These are phyloP conservation scores for Illadopsis cleaveri DNA, from an alignment of 2,113 vertebrate species.

Conservation along the genomic window DNA sequence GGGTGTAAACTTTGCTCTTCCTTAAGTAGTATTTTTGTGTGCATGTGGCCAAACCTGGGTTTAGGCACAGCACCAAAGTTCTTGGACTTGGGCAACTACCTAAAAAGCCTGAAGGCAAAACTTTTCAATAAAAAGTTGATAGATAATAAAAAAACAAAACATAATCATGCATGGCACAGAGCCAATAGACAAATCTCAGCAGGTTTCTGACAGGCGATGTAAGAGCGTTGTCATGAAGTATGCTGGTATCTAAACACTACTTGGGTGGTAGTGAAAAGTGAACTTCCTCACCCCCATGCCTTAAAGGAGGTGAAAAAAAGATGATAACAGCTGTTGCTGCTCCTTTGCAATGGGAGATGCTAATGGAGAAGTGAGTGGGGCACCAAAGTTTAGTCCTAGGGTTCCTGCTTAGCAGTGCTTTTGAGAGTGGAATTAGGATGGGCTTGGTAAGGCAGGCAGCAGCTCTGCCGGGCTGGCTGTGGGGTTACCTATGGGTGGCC, in stretches of 20 bases:
- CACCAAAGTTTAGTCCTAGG: background rate
- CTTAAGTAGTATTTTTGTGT: background rate
- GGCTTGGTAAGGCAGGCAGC: background rate
- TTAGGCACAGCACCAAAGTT: background rate
- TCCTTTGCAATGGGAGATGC: background rate
- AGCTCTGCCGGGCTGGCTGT: background rate
- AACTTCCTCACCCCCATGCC: background rate
- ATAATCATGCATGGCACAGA: background rate
- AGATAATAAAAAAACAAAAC: background rate
- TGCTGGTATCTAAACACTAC: background rate
- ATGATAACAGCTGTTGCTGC: background rate
- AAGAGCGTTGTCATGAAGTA: background rate
- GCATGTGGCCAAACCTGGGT: background rate
- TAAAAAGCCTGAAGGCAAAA: background rate
- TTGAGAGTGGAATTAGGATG: background rate
- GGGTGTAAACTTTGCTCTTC: background rate
- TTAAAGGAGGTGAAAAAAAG: background rate
- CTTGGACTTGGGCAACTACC: background rate
- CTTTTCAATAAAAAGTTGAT: background rate
- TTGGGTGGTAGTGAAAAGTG: background rate
- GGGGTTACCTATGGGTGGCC: background rate
- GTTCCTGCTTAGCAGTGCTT: background rate
- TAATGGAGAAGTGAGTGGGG: background rate
- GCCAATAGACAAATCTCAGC: background rate
- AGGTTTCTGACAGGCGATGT: background rate